A percentile compares a stretch with the other conserved stretches of the same genome.
Evolutionary conservation across 1,140 invertebrate genomes (phyloP).

Genomic region (Danaus melanippus): DNA sequence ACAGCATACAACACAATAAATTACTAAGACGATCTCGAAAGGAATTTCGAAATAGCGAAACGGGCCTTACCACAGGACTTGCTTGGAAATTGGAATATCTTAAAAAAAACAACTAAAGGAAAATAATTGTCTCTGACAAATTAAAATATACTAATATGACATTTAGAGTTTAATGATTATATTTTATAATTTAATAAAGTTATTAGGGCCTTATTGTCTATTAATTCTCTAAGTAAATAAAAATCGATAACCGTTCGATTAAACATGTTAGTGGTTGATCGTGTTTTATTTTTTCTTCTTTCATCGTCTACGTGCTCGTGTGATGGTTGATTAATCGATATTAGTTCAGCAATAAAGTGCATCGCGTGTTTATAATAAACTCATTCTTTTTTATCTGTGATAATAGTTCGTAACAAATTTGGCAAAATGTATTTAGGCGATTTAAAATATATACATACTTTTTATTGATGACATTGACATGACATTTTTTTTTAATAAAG

Average conservation of each 20-base stretch:
- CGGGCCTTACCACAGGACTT: too few relatives aligned
- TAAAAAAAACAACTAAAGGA: too few relatives aligned
- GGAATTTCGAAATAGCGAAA: background rate
- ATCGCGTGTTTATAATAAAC: conserved; percentile 17
- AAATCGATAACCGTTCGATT: conserved; percentile 28
- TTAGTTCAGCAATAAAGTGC: conserved; percentile 34
- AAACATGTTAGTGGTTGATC: conserved; percentile 20
- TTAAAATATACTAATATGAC: too few relatives aligned
- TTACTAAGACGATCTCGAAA: conserved; percentile 7
- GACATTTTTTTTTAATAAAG: too few relatives aligned
- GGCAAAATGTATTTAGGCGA: too few relatives aligned
- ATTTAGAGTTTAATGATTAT: background rate
- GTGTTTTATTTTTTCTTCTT: conserved; percentile 27
- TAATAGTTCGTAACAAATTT: too few relatives aligned
- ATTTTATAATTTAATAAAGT: background rate
- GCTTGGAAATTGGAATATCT: too few relatives aligned
- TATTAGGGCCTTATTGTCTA: conserved; percentile 3
- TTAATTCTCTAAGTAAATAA: conserved; percentile 5
- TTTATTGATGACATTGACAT: too few relatives aligned
- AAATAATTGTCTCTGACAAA: too few relatives aligned
- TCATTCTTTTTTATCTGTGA: too few relatives aligned
- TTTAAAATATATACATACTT: too few relatives aligned
- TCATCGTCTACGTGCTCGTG: conserved; percentile 30
- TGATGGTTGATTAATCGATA: conserved; percentile 52
- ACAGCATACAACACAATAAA: conserved; percentile 11